Conservation (phyloP, 1,140 invertebrate species). For the Halesus radiatus region DNA sequence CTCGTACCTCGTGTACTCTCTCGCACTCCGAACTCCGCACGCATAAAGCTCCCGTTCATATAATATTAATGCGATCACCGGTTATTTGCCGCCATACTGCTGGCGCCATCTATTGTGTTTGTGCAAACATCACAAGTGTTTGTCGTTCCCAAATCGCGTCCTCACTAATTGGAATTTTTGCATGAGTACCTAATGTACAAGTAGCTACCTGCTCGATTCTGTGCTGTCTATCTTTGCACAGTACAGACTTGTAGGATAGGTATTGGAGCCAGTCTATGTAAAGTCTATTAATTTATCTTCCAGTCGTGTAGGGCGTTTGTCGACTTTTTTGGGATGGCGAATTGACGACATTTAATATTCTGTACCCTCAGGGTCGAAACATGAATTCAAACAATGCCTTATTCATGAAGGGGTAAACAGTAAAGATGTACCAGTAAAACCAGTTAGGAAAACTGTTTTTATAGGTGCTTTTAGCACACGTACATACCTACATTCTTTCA, state of each 20-base stretch:
- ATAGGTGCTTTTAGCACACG: too few relatives aligned
- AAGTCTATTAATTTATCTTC: background rate
- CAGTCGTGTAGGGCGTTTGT: background rate
- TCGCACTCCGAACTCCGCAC: background rate
- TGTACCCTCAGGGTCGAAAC: background rate
- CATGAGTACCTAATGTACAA: background rate
- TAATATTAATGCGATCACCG: conserved; percentile 16
- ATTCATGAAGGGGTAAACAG: too few relatives aligned
- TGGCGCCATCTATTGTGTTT: conserved; percentile 23
- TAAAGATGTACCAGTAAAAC: too few relatives aligned
- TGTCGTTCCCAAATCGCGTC: conserved; percentile 28
- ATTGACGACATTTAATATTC: conserved; percentile 3
- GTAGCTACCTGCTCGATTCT: too few relatives aligned
- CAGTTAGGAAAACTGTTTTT: too few relatives aligned
- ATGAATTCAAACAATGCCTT: too few relatives aligned
- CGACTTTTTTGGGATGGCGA: conserved; percentile 2
- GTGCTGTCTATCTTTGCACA: too few relatives aligned
- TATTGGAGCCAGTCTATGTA: too few relatives aligned
- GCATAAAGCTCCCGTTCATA: background rate
- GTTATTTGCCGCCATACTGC: background rate
- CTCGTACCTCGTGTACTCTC: background rate
- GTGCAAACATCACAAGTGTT: conserved; percentile 40
- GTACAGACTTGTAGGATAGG: too few relatives aligned
- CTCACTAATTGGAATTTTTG: conserved; percentile 39
- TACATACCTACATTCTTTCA: too few relatives aligned